Evolutionary conservation across 2,888 invertebrate species (phyloP).

Genomic region (Cerceris ruficornis): DNA sequence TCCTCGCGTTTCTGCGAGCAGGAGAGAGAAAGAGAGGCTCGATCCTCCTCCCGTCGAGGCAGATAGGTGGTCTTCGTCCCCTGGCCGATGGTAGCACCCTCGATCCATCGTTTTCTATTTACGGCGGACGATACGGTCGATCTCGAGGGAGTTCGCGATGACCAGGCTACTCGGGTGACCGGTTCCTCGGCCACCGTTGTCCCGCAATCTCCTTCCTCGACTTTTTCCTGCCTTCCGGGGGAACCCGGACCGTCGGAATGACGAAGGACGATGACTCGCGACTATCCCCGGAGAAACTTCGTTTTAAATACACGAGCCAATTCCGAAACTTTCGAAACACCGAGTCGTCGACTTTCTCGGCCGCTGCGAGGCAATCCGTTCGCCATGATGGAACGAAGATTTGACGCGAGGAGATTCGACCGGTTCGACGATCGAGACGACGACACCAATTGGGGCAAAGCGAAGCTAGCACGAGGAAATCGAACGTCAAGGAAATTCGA

Average conservation of each 20-base stretch:
- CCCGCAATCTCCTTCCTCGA: conserved; percentile 30
- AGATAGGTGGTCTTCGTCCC: conserved; percentile 19
- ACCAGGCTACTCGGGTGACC: conserved; percentile 38
- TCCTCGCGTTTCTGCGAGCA: neutral
- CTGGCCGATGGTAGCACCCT: conserved; percentile 11
- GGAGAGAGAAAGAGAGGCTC: neutral
- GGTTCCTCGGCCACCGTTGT: neutral
- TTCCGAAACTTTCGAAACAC: neutral
- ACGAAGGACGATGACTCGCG: conserved; percentile 9
- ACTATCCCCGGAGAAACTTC: neutral
- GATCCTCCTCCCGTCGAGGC: neutral
- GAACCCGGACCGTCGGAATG: neutral
- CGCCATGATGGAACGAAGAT: neutral
- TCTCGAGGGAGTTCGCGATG: conserved; percentile 41
- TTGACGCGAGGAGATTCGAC: neutral
- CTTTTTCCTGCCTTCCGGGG: conserved; percentile 4
- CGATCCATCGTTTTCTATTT: conserved; percentile 57
- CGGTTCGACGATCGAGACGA: neutral
- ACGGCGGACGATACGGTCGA: conserved; percentile 43
- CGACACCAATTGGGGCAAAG: neutral
- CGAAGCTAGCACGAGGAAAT: neutral
- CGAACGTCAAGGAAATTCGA: neutral
- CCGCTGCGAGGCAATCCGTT: neutral
- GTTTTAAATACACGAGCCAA: neutral
- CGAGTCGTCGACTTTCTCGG: too few species aligned